phyloP scores from a whole-genome alignment of 1,140 invertebrate genomes.

The Macrosteles quadrilineatus region DNA sequence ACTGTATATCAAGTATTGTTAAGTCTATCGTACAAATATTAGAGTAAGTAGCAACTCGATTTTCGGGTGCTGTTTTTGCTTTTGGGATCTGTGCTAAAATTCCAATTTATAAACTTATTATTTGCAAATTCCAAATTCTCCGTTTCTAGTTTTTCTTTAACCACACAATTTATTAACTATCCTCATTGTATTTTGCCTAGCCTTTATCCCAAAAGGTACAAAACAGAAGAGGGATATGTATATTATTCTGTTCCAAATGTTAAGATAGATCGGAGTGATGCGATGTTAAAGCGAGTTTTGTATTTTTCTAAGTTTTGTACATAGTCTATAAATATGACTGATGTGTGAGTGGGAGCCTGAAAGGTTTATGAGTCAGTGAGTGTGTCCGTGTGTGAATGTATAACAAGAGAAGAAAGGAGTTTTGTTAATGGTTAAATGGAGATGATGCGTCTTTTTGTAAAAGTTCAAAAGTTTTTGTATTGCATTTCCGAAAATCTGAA shows the following conservation, averaged over 20 bases:
- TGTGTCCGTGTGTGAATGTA: neutral
- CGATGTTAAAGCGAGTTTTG: slow-evolving; percentile 5
- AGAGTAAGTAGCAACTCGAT: neutral
- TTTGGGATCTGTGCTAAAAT: neutral
- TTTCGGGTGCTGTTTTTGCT: slow-evolving; percentile 2
- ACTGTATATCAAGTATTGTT: slow-evolving; percentile 19
- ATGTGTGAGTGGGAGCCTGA: no score
- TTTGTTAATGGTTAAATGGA: slow-evolving; percentile 2
- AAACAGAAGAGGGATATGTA: neutral
- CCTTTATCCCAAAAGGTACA: neutral
- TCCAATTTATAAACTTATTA: neutral
- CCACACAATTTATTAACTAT: no score
- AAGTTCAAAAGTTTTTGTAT: neutral
- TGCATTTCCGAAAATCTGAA: neutral
- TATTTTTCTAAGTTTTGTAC: slow-evolving; percentile 27
- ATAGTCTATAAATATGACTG: slow-evolving; percentile 2
- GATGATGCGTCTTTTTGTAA: neutral
- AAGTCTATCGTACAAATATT: slow-evolving; percentile 24
- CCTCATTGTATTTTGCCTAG: neutral
- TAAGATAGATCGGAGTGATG: slow-evolving; percentile 21
- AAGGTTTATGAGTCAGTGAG: neutral
- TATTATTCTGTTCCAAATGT: slow-evolving; percentile 21
- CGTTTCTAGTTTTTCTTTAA: no score
- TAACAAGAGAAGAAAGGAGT: neutral
- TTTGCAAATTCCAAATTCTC: no score